Conservation (phyloP, 2,888 invertebrate species). For the Hyles lineata region DNA sequence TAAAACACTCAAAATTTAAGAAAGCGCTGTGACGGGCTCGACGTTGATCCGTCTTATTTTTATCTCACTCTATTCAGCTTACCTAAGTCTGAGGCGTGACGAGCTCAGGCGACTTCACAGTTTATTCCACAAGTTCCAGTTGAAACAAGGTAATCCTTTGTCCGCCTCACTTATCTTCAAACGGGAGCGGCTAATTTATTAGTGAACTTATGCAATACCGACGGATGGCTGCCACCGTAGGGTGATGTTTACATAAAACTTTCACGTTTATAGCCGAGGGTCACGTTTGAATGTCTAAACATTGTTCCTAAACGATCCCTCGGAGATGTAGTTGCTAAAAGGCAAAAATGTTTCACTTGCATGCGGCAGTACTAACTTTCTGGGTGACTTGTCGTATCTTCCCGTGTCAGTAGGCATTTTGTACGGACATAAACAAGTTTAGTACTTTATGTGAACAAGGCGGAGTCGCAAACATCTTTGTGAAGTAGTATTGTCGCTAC, state of each 20-base stretch:
- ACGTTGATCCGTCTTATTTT: conserved; percentile 48
- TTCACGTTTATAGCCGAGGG: conserved; percentile 61
- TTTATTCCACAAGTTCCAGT: conserved; percentile 54
- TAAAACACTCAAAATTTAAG: conserved; percentile 25
- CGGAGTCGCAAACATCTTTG: conserved; percentile 21
- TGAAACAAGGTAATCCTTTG: conserved; percentile 64
- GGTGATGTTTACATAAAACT: conserved; percentile 66
- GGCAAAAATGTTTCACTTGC: conserved; percentile 52
- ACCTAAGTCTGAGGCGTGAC: conserved; percentile 44
- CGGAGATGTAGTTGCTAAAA: conserved; percentile 47
- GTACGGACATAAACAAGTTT: conserved; percentile 25
- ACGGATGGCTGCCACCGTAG: conserved; percentile 44
- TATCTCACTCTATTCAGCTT: conserved; percentile 49
- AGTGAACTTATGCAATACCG: conserved; percentile 39
- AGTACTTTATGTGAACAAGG: conserved; percentile 26
- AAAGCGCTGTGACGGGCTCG: conserved; percentile 2
- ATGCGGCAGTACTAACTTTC: conserved; percentile 41
- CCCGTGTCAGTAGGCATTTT: conserved; percentile 30
- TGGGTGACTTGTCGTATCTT: conserved; percentile 38
- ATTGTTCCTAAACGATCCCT: conserved; percentile 51
- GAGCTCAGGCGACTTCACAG: conserved; percentile 48
- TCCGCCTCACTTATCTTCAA: conserved; percentile 60
- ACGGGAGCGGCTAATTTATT: conserved; percentile 59
- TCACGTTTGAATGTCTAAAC: conserved; percentile 58
- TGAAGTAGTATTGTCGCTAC: background rate